Percentiles rank a stretch among this genome's conserved stretches.
phyloP scores from a whole-genome alignment of 2,797 vertebrate species.

The Anolis apletophallus region DNA sequence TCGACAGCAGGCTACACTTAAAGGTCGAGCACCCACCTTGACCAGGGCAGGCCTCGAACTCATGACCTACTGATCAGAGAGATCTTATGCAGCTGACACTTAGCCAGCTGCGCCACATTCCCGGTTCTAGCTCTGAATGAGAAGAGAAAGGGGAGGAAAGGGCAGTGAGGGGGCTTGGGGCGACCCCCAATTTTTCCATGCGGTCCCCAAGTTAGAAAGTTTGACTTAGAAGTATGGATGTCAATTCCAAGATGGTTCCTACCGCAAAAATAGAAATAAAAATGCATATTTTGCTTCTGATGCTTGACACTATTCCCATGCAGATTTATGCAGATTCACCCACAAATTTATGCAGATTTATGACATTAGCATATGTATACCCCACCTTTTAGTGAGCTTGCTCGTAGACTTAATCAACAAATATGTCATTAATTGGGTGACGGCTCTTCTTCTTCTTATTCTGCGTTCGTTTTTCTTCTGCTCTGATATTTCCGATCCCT shows the following conservation, averaged over 20 bases:
- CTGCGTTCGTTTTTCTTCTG: not conserved
- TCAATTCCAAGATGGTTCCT: not conserved
- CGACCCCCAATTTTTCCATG: too few relatives aligned
- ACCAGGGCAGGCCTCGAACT: too few relatives aligned
- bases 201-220: too few relatives aligned
- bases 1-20: too few relatives aligned
- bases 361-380: slow-evolving; percentile 20
- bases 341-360: not conserved
- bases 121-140: too few relatives aligned
- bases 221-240: not conserved
- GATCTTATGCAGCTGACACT: too few relatives aligned
- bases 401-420: not conserved
- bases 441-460: not conserved
- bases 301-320: not conserved
- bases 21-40: too few relatives aligned
- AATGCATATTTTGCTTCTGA: not conserved
- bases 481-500: slow-evolving; percentile 51
- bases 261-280: not conserved
- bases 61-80: too few relatives aligned
- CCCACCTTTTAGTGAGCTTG: slow-evolving; percentile 10
- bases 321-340: slow-evolving; percentile 11
- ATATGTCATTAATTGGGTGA: slow-evolving; percentile 15
- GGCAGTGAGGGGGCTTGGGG: too few relatives aligned
- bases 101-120: too few relatives aligned
- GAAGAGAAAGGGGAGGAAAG: too few relatives aligned